Base-by-base conservation (phyloP, 64 coral and sea anemone species). In the Anthopleura sola region DNA sequence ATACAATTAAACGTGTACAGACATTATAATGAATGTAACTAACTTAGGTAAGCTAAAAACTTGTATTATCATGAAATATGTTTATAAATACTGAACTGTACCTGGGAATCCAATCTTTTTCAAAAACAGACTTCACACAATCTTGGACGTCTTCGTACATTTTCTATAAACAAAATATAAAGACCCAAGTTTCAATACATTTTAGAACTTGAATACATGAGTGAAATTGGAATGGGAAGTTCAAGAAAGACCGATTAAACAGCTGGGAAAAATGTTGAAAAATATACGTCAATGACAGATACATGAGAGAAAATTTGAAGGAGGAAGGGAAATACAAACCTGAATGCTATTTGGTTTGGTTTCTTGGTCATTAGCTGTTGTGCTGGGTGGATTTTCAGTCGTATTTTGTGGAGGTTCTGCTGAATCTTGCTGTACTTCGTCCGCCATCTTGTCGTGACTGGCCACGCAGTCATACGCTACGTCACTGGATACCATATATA, bases 401-500 rank as follows among this genome's bases (percentile, higher is more conserved):
- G 36, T 75, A 10, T 51, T 60, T 90, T 90, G 29, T 55, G 76
- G 39, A 79, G 76, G 44, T 58, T 31, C 44, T 74, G 49, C 34
- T 84, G 36, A 15, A 3, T 31, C 24, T 79, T 24, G 60, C 66
- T 68, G 49, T 78, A 50, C 5, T 69, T 55, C 68, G 68, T 90
- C 88, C 80, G 88, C 88, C 88, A 90, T 90, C 53, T 90, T 90
- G 82, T 78, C 53, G 23, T 32, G 66, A 55, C 51, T 32, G 68
- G 88, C 88, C 88, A 90, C 88, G 88, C 88, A 90, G 88, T 49
- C 88, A 90, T 74, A 84, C 9, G 46, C 88, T 84, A 90, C 88
- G 88, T 90, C 88, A 90, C 88, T 12, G 19, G 23, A 83, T 76
- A 19, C 37, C 76, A 79, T 44, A 46, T 79, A 79, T 79, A 47